Conservation (phyloP, 2,113 vertebrate species). For the Oostethus manadensis region DNA sequence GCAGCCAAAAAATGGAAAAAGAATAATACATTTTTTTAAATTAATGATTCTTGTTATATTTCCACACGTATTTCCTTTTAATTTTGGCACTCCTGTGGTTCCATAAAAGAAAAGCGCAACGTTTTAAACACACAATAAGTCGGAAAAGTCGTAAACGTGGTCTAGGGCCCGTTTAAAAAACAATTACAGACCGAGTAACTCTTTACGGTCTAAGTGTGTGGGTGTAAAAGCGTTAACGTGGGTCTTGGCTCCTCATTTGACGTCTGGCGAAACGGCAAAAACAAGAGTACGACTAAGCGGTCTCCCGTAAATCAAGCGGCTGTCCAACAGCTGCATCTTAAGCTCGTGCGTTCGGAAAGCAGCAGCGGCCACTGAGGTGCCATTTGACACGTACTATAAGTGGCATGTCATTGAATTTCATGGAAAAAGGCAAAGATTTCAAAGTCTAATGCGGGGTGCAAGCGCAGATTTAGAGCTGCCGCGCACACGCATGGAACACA, state of each 20-base stretch:
- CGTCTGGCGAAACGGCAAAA: slow-evolving; percentile 17
- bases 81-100: too few relatives aligned
- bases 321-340: slow-evolving; percentile 53
- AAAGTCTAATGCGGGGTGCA: slow-evolving; percentile 30
- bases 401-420: slow-evolving; percentile 62
- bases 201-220: background rate
- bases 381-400: slow-evolving; percentile 55
- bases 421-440: slow-evolving; percentile 51
- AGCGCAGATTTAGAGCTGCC: slow-evolving; percentile 26
- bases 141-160: too few relatives aligned
- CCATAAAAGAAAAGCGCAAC: too few relatives aligned
- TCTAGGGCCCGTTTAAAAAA: slow-evolving; percentile 1
- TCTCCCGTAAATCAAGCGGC: slow-evolving; percentile 23
- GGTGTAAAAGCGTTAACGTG: slow-evolving; percentile 17
- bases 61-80: too few relatives aligned
- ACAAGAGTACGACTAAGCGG: slow-evolving; percentile 16
- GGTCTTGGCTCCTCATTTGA: background rate
- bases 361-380: slow-evolving; percentile 39
- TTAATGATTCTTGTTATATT: too few relatives aligned
- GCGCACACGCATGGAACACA: slow-evolving; percentile 15
- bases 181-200: background rate
- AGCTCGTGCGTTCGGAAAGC: slow-evolving; percentile 43
- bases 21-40: too few relatives aligned
- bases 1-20: too few relatives aligned
- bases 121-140: too few relatives aligned